Evolutionary conservation across 2,113 vertebrate species (phyloP), one percentile per base, ranked within the genome.

Genomic region (Protobothrops mucrosquamatus): DNA sequence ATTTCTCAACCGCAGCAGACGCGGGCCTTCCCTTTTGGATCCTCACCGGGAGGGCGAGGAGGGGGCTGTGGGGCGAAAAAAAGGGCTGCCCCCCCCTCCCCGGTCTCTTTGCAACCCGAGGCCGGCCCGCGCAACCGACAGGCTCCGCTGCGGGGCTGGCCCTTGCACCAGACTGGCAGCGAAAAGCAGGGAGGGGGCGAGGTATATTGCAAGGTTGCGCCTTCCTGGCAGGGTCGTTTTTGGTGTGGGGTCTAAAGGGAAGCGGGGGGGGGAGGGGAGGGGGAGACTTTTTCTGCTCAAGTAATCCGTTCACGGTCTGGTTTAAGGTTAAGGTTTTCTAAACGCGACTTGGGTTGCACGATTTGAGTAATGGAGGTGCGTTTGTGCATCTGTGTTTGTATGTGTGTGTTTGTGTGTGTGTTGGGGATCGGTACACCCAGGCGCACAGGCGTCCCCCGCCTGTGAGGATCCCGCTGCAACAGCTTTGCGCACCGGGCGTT

Each of bases 381-480:
- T 69, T 0, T 69, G 29, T n/a, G n/a, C 3, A 5, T 34, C 11
- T 34, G n/a, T 74, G 69, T 34, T 0, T n/a, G 29, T n/a, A 12
- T 6, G 14, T 34, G 4, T 34, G 14, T 74, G n/a, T 34, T 0
- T 3, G 54, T 54, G 54, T 12, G 52, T 6, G 14, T 6, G 39
- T 0, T 34, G 15, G 69, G 15, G n/a, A 34, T 34, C 69, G 15
- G 1, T 15, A 1, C 69, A 20, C 15, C 3, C 14, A 20, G 69
- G n/a, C n/a, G 6, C 15, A 39, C 6, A 74, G 69, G 1, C 34
- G 34, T 20, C 14, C n/a, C n/a, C 29, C 0, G 64, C 5, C 64
- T 34, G 64, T n/a, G n/a, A 74, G n/a, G 29, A 34, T 34, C 12
- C 61, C 11, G 1, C 11, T 11, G 11, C 61, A 29, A 64, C 12